Conservation (phyloP, 2,113 vertebrate species). For the Catagonus wagneri region DNA sequence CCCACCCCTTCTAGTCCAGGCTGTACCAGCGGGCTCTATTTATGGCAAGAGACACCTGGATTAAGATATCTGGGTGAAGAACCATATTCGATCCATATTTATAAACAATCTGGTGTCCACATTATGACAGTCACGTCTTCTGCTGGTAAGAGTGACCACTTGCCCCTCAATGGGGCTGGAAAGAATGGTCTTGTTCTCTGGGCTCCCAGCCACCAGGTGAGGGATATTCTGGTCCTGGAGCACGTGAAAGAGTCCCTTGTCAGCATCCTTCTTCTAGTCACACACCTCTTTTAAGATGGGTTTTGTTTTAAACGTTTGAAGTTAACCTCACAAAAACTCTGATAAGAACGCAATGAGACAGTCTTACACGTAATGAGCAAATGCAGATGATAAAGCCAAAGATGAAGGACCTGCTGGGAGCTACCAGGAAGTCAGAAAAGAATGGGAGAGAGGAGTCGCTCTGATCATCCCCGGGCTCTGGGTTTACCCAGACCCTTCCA, state of each 20-base stretch:
- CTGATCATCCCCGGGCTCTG: neutral
- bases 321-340: neutral
- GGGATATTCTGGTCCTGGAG: neutral
- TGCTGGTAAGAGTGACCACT: neutral
- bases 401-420: constrained; percentile 8
- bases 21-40: constrained; percentile 25
- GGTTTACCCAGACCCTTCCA: neutral
- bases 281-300: neutral
- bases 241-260: neutral
- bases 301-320: constrained; percentile 15
- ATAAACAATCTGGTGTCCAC: neutral
- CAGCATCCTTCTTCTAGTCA: neutral
- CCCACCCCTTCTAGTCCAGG: neutral
- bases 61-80: constrained; percentile 9
- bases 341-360: neutral
- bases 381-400: constrained; percentile 60
- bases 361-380: neutral
- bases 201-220: neutral
- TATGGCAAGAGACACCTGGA: neutral
- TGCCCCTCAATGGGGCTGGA: neutral
- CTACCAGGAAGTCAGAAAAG: neutral
- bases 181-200: neutral
- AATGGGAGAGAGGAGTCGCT: neutral
- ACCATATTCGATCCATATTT: constrained; percentile 19
- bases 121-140: neutral